Conservation (phyloP, 1,140 invertebrate genomes). For the Copidosoma floridanum region DNA sequence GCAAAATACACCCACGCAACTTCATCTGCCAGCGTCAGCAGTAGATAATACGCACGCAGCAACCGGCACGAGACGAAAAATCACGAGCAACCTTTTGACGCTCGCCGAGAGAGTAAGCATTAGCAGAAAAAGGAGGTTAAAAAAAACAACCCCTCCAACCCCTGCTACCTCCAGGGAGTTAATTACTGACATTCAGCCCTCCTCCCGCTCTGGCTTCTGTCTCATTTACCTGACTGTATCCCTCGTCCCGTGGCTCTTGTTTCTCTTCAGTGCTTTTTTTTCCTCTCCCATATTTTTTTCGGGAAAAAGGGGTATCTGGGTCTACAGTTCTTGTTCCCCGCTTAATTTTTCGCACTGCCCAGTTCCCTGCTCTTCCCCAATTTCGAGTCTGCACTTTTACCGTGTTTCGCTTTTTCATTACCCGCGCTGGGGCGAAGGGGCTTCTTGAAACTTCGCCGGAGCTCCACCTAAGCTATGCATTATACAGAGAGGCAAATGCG, state of each 20-base stretch:
- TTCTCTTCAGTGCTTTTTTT: neutral
- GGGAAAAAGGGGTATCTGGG: no score
- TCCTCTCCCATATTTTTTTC: neutral
- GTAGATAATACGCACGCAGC: no score
- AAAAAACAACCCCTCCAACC: no score
- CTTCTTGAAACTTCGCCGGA: no score
- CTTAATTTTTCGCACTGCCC: neutral
- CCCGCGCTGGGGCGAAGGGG: neutral
- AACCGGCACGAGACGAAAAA: no score
- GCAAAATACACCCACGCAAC: no score
- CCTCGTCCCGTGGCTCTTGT: neutral
- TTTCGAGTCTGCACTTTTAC: neutral
- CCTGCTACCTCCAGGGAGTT: neutral
- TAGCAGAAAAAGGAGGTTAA: no score
- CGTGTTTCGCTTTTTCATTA: neutral
- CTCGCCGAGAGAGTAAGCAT: neutral
- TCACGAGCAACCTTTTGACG: neutral
- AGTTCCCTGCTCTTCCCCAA: neutral
- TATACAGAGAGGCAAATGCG: no score
- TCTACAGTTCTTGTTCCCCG: neutral
- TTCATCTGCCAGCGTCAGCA: no score
- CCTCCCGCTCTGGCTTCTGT: neutral
- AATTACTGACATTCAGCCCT: neutral
- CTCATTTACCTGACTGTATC: slow-evolving; percentile 15
- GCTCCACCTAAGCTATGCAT: no score